Evolutionary conservation across 2,888 invertebrate genomes (phyloP).

Genomic region (Drosophila kokeensis): DNA sequence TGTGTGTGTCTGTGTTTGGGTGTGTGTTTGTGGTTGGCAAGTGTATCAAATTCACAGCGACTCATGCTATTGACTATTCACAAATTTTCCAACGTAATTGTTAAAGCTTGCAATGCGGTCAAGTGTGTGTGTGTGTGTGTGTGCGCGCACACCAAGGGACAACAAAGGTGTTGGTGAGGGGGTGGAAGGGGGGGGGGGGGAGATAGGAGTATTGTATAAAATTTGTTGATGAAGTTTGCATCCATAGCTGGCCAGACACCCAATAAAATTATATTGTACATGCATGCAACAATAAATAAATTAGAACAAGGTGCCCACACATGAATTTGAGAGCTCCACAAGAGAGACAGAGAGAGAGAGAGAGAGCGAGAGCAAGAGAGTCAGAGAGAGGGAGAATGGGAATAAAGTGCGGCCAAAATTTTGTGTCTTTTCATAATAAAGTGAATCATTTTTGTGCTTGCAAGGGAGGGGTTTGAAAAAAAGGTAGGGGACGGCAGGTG

Average conservation of each 20-base stretch:
- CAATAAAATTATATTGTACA: conserved; percentile 76
- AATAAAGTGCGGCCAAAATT: conserved; percentile 27
- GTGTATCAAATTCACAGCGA: conserved; percentile 76
- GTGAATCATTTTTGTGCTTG: conserved; percentile 14
- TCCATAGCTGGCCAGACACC: conserved; percentile 48
- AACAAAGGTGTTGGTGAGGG: not conserved
- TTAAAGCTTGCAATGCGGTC: conserved; percentile 67
- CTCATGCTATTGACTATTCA: conserved; percentile 71
- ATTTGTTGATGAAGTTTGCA: conserved; percentile 11
- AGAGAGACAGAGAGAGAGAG: not conserved
- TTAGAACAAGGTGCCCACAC: conserved; percentile 76
- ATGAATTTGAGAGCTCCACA: conserved; percentile 27
- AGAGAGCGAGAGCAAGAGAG: not conserved
- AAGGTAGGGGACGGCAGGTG: not conserved
- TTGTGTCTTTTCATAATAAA: conserved; percentile 59
- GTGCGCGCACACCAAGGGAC: conserved; percentile 10
- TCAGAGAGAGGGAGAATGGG: not conserved
- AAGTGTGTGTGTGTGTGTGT: conserved; percentile 19
- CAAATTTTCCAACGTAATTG: conserved; percentile 78
- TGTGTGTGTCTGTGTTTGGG: conserved; percentile 17
- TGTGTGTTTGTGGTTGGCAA: conserved; percentile 48
- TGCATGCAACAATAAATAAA: conserved; percentile 73
- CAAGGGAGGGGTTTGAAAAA: not conserved
- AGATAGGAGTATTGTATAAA: not conserved
- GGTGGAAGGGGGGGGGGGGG: not conserved